phyloP scores from a whole-genome alignment of 2,888 invertebrate species.

The Nomada fucata region DNA sequence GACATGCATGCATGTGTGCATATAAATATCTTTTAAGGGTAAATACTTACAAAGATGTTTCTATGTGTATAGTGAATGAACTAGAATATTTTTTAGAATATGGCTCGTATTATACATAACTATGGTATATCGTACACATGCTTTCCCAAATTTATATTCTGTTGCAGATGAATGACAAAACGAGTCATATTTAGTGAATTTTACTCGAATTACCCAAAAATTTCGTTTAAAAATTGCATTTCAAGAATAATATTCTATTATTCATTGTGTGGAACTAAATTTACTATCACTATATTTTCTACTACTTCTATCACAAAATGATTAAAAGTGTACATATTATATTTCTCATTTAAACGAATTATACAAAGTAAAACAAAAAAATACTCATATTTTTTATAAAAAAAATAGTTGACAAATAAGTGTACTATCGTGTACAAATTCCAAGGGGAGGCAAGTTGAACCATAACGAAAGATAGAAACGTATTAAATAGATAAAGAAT shows the following conservation, averaged over 20 bases:
- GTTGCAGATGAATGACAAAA: not conserved
- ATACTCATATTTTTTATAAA: slow-evolving; percentile 59
- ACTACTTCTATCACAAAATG: slow-evolving; percentile 14
- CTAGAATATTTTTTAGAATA: slow-evolving; percentile 36
- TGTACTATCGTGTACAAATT: slow-evolving; percentile 64
- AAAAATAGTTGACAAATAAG: slow-evolving; percentile 50
- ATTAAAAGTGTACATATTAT: slow-evolving; percentile 50
- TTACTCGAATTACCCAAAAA: slow-evolving; percentile 2
- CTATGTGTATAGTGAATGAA: slow-evolving; percentile 51
- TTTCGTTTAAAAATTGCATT: not conserved
- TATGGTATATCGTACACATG: slow-evolving; percentile 16
- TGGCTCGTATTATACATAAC: slow-evolving; percentile 17
- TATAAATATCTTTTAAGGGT: slow-evolving; percentile 67
- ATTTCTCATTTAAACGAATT: slow-evolving; percentile 51
- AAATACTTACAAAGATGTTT: slow-evolving; percentile 60
- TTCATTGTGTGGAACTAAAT: slow-evolving; percentile 2
- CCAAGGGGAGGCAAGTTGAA: slow-evolving; percentile 25
- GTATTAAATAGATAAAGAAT: slow-evolving; percentile 23
- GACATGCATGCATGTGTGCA: slow-evolving; percentile 25
- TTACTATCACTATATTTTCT: slow-evolving; percentile 21
- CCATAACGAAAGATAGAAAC: slow-evolving; percentile 23
- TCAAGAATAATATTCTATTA: not conserved
- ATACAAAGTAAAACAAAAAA: slow-evolving; percentile 29
- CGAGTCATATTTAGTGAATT: not conserved
- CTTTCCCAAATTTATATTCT: slow-evolving; percentile 1